Evolutionary conservation across 2,888 invertebrate genomes (phyloP).

Genomic region (Hydraecia micacea): DNA sequence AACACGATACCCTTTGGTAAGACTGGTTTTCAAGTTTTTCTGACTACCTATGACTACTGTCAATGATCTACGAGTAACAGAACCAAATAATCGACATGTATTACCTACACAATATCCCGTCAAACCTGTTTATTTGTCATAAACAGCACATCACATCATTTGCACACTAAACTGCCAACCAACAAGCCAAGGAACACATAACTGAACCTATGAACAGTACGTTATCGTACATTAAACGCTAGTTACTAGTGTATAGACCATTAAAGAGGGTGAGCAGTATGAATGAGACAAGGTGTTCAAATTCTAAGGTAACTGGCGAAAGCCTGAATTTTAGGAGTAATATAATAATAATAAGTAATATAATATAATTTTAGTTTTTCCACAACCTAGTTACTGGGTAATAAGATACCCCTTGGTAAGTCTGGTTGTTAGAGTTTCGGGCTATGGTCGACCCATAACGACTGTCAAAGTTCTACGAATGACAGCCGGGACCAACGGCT

Average conservation of each 20-base stretch:
- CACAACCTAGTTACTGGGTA: too few species aligned
- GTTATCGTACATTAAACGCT: constrained; percentile 62
- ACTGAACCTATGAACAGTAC: constrained; percentile 56
- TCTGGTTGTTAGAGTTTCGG: too few species aligned
- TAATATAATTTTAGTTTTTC: too few species aligned
- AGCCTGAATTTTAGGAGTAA: background rate
- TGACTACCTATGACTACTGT: too few species aligned
- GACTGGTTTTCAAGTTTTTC: too few species aligned
- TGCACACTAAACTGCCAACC: constrained; percentile 41
- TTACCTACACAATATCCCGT: background rate
- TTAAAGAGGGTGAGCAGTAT: constrained; percentile 60
- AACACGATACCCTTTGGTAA: too few species aligned
- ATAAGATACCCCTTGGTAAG: too few species aligned
- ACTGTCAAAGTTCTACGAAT: too few species aligned
- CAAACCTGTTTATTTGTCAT: background rate
- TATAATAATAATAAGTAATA: too few species aligned
- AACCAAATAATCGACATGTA: background rate
- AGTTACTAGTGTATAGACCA: constrained; percentile 66
- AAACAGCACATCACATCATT: background rate
- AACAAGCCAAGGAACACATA: constrained; percentile 52
- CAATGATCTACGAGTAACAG: too few species aligned
- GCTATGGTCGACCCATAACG: too few species aligned
- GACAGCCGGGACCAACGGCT: too few species aligned
- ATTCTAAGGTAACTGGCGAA: background rate
- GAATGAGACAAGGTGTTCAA: constrained; percentile 25